Evolutionary conservation across 37 sponge, comb jelly and placozoan species (phyloP).

Genomic region (Ianthella basta): DNA sequence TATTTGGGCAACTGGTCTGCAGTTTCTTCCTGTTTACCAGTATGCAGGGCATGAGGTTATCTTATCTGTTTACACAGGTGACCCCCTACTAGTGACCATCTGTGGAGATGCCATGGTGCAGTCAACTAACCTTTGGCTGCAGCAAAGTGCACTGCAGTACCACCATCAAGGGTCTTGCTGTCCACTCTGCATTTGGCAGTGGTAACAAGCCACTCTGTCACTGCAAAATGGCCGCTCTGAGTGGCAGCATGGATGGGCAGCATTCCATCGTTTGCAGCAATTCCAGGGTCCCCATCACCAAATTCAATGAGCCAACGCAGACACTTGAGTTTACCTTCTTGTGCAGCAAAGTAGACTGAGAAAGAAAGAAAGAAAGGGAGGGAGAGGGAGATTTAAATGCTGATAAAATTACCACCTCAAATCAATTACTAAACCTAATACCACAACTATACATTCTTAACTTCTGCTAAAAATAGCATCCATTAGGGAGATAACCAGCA

Average conservation of each 20-base stretch:
- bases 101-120: too few relatives aligned
- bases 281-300: constrained; percentile 56
- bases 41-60: too few relatives aligned
- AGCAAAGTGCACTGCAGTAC: constrained; percentile 94
- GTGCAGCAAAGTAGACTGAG: constrained; percentile 90
- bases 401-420: too few relatives aligned
- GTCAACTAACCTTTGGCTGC: constrained; percentile 82
- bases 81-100: too few relatives aligned
- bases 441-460: too few relatives aligned
- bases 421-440: too few relatives aligned
- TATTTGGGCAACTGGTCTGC: too few relatives aligned
- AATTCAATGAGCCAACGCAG: constrained; percentile 73
- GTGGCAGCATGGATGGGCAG: constrained; percentile 89
- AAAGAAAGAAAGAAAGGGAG: not conserved
- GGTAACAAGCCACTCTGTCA: constrained; percentile 82
- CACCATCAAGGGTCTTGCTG: constrained; percentile 80
- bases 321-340: constrained; percentile 87
- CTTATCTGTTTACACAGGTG: too few relatives aligned
- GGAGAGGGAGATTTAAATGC: not conserved
- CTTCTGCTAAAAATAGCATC: not conserved
- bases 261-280: constrained; percentile 86
- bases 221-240: constrained; percentile 75
- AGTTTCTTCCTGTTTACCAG: too few relatives aligned
- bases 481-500: not conserved
- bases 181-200: constrained; percentile 62